Evolutionary conservation across 2,113 vertebrate genomes (phyloP).

Genomic region (Coptodon rendalli): DNA sequence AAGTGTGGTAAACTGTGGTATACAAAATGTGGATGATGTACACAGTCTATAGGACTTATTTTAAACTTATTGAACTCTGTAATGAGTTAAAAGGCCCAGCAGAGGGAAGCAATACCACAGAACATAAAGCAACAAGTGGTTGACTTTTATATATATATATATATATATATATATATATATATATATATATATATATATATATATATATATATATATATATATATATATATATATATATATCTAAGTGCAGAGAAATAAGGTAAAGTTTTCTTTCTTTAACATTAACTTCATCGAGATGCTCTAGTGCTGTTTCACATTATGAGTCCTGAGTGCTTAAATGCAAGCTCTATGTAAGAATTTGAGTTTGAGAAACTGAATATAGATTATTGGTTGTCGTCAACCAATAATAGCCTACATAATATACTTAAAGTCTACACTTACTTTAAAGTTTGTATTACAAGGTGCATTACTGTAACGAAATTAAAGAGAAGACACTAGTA

Average conservation of each 20-base stretch:
- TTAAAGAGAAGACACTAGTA: background rate
- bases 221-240: no score
- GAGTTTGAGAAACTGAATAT: background rate
- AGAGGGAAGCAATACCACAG: constrained; percentile 29
- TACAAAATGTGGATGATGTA: no score
- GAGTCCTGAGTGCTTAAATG: background rate
- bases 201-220: no score
- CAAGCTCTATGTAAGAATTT: background rate
- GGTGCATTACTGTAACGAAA: background rate
- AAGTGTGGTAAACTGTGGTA: no score
- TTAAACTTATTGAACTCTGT: background rate
- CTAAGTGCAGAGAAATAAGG: background rate
- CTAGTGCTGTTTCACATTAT: background rate
- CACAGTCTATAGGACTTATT: no score
- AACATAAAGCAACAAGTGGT: constrained; percentile 15
- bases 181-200: no score
- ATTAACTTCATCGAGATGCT: background rate
- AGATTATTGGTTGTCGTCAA: background rate
- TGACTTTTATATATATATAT: background rate
- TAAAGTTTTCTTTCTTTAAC: background rate
- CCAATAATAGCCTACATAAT: background rate
- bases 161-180: no score
- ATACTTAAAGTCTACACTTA: background rate
- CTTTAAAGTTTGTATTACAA: background rate
- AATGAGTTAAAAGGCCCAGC: background rate